Evolutionary conservation across 2,113 vertebrate genomes (phyloP).

Genomic region (Xenotilapia flavipinnis): DNA sequence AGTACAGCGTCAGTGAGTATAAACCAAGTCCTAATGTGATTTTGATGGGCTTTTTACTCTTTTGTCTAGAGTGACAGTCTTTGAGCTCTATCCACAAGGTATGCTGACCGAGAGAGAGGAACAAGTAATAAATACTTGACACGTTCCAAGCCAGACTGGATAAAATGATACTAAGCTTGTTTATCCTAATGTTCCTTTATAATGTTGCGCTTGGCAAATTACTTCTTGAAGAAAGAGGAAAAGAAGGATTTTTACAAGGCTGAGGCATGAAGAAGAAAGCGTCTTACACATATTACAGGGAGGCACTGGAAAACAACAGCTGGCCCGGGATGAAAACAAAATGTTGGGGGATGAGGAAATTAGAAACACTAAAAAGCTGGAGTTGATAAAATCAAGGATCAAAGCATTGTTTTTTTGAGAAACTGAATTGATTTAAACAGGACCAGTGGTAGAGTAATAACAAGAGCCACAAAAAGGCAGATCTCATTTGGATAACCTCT

Average conservation of each 20-base stretch:
- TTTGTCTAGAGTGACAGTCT: not conserved
- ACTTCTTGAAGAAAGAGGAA: slow-evolving; percentile 19
- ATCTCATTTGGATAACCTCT: slow-evolving; percentile 56
- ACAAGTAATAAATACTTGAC: not conserved
- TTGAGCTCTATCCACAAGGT: not conserved
- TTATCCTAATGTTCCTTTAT: slow-evolving; percentile 2
- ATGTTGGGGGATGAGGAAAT: slow-evolving; percentile 67
- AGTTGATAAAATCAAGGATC: slow-evolving; percentile 72
- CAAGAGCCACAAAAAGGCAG: slow-evolving; percentile 43
- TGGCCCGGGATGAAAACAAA: slow-evolving; percentile 72
- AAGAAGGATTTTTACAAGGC: slow-evolving; percentile 54
- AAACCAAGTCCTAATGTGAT: not conserved
- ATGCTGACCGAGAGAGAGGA: not conserved
- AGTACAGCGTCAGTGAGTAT: not conserved
- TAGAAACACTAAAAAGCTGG: slow-evolving; percentile 73
- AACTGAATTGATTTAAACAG: slow-evolving; percentile 59
- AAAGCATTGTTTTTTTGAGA: slow-evolving; percentile 62
- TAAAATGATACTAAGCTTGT: not conserved
- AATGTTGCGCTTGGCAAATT: slow-evolving; percentile 12
- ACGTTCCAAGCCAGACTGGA: not conserved
- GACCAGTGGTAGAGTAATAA: slow-evolving; percentile 59
- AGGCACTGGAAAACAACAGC: slow-evolving; percentile 70
- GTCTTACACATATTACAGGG: slow-evolving; percentile 54
- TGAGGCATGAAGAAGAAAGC: slow-evolving; percentile 46
- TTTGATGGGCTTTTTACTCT: not conserved